Evolutionary conservation across 1,140 invertebrate species (phyloP).

Genomic region (Eriocheir sinensis): DNA sequence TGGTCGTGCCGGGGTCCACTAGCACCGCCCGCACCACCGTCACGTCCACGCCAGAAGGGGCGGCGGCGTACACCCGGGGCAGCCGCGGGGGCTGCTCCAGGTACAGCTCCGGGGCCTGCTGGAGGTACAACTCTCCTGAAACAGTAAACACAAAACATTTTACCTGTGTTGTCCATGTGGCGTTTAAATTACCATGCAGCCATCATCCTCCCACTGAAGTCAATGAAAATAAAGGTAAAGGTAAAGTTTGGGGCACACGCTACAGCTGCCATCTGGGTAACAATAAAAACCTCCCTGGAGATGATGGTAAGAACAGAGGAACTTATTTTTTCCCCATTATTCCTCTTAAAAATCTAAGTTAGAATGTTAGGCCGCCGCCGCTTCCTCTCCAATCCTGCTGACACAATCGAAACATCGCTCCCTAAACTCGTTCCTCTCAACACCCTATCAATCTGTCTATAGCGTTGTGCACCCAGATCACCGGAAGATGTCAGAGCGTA

Average conservation of each 20-base stretch:
- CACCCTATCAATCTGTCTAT: too few relatives aligned
- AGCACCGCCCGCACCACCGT: conserved; percentile 40
- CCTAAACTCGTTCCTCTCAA: too few relatives aligned
- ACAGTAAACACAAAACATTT: too few relatives aligned
- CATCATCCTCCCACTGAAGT: background rate
- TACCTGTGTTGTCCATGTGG: background rate
- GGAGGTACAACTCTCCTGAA: conserved; percentile 28
- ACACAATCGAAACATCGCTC: too few relatives aligned
- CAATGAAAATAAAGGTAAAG: background rate
- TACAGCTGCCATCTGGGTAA: background rate
- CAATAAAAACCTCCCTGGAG: background rate
- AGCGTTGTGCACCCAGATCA: too few relatives aligned
- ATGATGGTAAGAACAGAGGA: too few relatives aligned
- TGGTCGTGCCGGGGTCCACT: background rate
- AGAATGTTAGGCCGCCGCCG: too few relatives aligned
- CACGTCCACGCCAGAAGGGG: conserved; percentile 50
- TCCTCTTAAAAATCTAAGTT: too few relatives aligned
- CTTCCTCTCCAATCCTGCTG: too few relatives aligned
- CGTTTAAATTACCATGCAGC: background rate
- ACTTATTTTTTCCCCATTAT: too few relatives aligned
- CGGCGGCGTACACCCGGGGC: conserved; percentile 48
- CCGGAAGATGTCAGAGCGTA: too few relatives aligned
- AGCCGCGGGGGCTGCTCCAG: conserved; percentile 45
- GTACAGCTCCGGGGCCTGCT: conserved; percentile 30
- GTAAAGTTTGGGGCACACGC: background rate